Evolutionary conservation across 2,888 invertebrate species (phyloP).

Genomic region (Ophion obscuratus): DNA sequence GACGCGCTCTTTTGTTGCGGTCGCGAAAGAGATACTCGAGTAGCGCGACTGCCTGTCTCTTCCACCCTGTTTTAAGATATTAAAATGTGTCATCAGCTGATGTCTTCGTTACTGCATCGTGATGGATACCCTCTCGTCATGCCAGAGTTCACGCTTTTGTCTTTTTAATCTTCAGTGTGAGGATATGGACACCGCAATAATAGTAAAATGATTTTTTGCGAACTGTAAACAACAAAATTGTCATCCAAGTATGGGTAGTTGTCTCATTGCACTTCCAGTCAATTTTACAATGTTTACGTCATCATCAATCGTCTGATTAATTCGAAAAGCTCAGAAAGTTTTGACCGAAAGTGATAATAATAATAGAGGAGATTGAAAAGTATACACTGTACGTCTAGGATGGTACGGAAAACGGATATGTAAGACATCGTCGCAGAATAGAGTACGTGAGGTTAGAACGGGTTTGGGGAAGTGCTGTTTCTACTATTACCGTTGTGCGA

Average conservation of each 20-base stretch:
- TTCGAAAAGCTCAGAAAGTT: conserved; percentile 71
- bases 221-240: not conserved
- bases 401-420: conserved; percentile 60
- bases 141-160: conserved; percentile 29
- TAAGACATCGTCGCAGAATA: conserved; percentile 72
- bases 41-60: conserved; percentile 68
- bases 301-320: conserved; percentile 41
- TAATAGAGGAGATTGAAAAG: conserved; percentile 72
- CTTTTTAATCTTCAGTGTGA: conserved; percentile 22
- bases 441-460: conserved; percentile 51
- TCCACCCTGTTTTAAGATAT: conserved; percentile 80
- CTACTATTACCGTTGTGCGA: conserved; percentile 53
- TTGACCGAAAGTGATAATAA: conserved; percentile 40
- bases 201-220: conserved; percentile 9
- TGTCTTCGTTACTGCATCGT: conserved; percentile 78
- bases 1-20: conserved; percentile 78
- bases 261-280: not conserved
- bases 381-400: conserved; percentile 67
- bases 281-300: not conserved
- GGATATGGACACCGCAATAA: not conserved
- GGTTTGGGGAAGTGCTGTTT: conserved; percentile 66
- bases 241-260: not conserved
- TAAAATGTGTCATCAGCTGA: conserved; percentile 83
- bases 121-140: conserved; percentile 69
- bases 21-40: conserved; percentile 65